Evolutionary conservation across 1,140 invertebrate species (phyloP).

Genomic region (Xylocopa sonorina): DNA sequence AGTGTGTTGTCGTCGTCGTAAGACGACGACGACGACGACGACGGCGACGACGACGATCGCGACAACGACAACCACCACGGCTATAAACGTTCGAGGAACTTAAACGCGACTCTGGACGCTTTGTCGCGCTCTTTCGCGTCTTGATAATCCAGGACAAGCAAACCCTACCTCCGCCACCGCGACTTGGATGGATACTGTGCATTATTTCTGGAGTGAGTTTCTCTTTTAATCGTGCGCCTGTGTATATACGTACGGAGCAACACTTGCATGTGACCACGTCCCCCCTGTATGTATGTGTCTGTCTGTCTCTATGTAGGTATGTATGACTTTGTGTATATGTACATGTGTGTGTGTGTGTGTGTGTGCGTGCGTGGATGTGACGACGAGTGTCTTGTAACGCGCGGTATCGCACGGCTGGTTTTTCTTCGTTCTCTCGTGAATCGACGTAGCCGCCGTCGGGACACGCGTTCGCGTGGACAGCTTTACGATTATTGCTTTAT

Average conservation of each 20-base stretch:
- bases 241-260: not conserved
- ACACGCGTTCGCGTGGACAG: conserved; percentile 34
- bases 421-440: not conserved
- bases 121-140: conserved; percentile 19
- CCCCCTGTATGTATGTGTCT: not conserved
- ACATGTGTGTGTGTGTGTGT: not conserved
- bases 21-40: conserved; percentile 48
- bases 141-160: conserved; percentile 58
- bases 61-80: conserved; percentile 1
- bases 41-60: conserved; percentile 35
- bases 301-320: not conserved
- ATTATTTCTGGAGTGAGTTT: conserved; percentile 82
- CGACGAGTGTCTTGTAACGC: conserved; percentile 16
- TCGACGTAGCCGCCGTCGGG: conserved; percentile 26
- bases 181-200: conserved; percentile 82
- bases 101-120: conserved; percentile 10
- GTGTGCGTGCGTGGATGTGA: not conserved
- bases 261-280: conserved; percentile 1
- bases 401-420: conserved; percentile 7
- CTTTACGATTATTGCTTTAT: not conserved
- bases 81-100: conserved; percentile 37
- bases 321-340: not conserved
- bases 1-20: conserved; percentile 21
- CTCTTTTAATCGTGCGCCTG: conserved; percentile 51
- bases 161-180: conserved; percentile 54